Evolutionary conservation across 2,888 invertebrate species (phyloP).

Genomic region (Agriotes lineatus): DNA sequence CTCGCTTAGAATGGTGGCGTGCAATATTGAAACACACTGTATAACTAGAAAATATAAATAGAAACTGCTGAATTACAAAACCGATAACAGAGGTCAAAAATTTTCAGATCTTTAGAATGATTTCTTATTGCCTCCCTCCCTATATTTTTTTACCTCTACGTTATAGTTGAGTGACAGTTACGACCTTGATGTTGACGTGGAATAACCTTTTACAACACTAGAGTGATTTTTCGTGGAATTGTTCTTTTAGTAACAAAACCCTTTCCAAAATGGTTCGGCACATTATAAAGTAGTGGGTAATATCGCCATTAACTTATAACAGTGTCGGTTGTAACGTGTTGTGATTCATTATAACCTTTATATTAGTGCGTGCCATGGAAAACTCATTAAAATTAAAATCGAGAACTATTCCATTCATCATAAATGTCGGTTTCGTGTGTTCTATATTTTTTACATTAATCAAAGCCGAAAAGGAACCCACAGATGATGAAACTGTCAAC

Average conservation of each 20-base stretch:
- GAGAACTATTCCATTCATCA: slow-evolving; percentile 18
- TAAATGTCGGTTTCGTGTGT: slow-evolving; percentile 24
- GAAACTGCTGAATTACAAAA: too few relatives aligned
- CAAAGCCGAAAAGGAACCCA: slow-evolving; percentile 53
- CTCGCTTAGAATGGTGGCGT: too few relatives aligned
- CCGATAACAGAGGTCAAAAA: too few relatives aligned
- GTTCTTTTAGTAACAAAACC: not conserved
- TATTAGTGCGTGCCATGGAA: slow-evolving; percentile 15
- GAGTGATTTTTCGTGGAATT: not conserved
- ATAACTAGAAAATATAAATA: too few relatives aligned
- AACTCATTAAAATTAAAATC: slow-evolving; percentile 19
- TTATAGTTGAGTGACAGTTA: slow-evolving; percentile 19
- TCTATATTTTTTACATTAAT: slow-evolving; percentile 36
- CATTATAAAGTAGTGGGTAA: slow-evolving; percentile 11
- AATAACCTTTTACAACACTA: slow-evolving; percentile 18
- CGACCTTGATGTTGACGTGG: slow-evolving; percentile 26
- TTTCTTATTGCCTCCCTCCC: too few relatives aligned
- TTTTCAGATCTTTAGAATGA: too few relatives aligned
- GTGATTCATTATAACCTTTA: too few relatives aligned
- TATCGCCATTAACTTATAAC: not conserved
- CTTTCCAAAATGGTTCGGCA: slow-evolving; percentile 11
- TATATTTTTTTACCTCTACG: too few relatives aligned
- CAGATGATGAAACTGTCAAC: slow-evolving; percentile 50
- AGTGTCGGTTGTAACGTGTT: too few relatives aligned
- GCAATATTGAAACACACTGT: too few relatives aligned